phyloP scores from a whole-genome alignment of 1,140 invertebrate genomes.

The Acyrthosiphon pisum region DNA sequence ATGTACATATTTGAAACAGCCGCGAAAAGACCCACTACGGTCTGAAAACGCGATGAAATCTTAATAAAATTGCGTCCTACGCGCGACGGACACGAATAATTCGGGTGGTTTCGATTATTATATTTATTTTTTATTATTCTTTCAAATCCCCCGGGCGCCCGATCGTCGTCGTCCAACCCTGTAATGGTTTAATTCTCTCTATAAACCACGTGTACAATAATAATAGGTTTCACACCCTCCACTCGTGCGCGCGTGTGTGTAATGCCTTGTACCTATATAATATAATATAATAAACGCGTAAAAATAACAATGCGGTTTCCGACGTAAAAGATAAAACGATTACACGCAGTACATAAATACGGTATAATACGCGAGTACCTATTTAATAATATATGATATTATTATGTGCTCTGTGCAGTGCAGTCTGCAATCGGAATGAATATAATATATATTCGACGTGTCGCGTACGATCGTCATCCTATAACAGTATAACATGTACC shows the following conservation, averaged over 20 bases:
- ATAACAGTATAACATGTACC: neutral
- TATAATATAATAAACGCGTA: neutral
- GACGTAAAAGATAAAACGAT: constrained; percentile 2
- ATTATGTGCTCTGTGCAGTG: neutral
- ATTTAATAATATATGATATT: too few relatives aligned
- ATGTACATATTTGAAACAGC: too few relatives aligned
- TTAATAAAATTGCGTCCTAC: too few relatives aligned
- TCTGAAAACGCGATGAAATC: too few relatives aligned
- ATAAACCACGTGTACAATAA: neutral
- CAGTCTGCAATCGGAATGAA: neutral
- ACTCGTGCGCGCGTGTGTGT: neutral
- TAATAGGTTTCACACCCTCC: constrained; percentile 48
- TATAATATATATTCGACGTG: neutral
- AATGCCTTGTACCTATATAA: neutral
- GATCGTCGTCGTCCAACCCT: constrained; percentile 27
- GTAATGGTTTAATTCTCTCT: constrained; percentile 37
- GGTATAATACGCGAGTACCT: neutral
- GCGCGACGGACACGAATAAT: too few relatives aligned
- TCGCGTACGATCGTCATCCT: neutral
- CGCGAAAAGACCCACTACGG: too few relatives aligned
- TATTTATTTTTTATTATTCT: neutral
- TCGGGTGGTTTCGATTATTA: neutral
- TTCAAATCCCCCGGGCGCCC: constrained; percentile 7
- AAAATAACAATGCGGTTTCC: neutral
- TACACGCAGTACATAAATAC: neutral